phyloP scores from a whole-genome alignment of 1,140 invertebrate genomes.

The Eciton burchellii region DNA sequence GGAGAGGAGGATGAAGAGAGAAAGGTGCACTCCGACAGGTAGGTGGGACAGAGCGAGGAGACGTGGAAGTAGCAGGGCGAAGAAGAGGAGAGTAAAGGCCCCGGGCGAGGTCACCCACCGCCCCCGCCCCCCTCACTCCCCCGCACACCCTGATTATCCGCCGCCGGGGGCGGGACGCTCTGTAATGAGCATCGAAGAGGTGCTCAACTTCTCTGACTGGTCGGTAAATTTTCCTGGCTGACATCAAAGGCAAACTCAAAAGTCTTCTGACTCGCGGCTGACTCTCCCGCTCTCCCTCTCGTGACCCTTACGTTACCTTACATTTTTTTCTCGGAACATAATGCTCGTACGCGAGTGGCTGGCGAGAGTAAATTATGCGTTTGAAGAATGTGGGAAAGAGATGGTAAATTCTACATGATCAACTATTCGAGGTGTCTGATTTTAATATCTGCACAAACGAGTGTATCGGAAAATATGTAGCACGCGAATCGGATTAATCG shows the following conservation, averaged over 20 bases:
- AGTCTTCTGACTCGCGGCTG: background rate
- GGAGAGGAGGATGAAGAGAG: constrained; percentile 41
- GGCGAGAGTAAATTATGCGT: background rate
- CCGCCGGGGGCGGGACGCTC: constrained; percentile 83
- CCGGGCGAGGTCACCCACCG: constrained; percentile 85
- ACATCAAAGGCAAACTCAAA: constrained; percentile 13
- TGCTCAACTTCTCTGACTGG: constrained; percentile 81
- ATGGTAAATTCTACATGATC: background rate
- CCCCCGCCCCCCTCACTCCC: constrained; percentile 78
- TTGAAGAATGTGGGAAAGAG: background rate
- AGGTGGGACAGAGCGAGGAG: constrained; percentile 36
- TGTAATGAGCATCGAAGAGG: constrained; percentile 84
- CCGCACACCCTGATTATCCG: constrained; percentile 82
- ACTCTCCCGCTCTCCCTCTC: background rate
- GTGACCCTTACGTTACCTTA: no score
- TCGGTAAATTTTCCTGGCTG: constrained; percentile 43
- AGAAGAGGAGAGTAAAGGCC: constrained; percentile 79
- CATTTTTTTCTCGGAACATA: background rate
- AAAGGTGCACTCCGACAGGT: constrained; percentile 15
- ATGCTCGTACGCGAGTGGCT: background rate
- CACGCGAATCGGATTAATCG: background rate
- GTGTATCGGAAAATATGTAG: no score
- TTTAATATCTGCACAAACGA: background rate
- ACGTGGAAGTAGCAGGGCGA: constrained; percentile 59
- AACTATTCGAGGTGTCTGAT: background rate